Evolutionary conservation across 2,888 invertebrate species (phyloP), one percentile per base, ranked within the genome.

Genomic region (Matsumyia berberina): DNA sequence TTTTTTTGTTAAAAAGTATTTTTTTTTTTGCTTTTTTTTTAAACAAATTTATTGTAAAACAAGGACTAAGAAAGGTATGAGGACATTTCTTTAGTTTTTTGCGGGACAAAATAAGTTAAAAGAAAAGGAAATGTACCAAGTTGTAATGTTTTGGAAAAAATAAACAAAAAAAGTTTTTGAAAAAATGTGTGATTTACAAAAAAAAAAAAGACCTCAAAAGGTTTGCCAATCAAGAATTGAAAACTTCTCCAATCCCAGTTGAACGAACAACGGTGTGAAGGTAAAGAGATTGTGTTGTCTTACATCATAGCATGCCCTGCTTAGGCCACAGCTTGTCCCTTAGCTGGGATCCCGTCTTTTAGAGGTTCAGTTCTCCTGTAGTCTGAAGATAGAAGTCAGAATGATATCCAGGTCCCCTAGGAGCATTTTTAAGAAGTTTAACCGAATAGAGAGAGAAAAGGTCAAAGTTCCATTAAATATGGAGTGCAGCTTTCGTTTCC

Each of bases 21-120:
- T 67, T 12, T 49, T 49, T 81, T 55, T 19, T 11, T 58, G 31
- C 53, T 15, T 44, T 72, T 60, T 19, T 53, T 35, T 67, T 51
- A 35, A n/a, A 53, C 11, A 12, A 12, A 12, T 35, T 55, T 44
- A 35, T 15, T 66, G 66, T 66, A 37, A 66, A 49, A 9, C 33
- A 58, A 53, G 33, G 31, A 69, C 33, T 57, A 49, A 49, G 29
- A 35, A 57, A 15, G 15, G 39, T 64, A 11, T 73, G 44, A 33
- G 17, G 35, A 46, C 44, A 29, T 35, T 12, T 44, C 17, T 44
- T 31, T 8, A 19, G 11, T 62, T n/a, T 42, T 44, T 58, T 58
- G 31, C 31, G 12, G 58, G 64, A 49, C 64, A 64, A 64, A 37
- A 33, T 1, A 29, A 29, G 31, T 31, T 29, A 15, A 15, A 1